phyloP scores from a whole-genome alignment of 2,888 invertebrate species.

The Sicus ferrugineus region DNA sequence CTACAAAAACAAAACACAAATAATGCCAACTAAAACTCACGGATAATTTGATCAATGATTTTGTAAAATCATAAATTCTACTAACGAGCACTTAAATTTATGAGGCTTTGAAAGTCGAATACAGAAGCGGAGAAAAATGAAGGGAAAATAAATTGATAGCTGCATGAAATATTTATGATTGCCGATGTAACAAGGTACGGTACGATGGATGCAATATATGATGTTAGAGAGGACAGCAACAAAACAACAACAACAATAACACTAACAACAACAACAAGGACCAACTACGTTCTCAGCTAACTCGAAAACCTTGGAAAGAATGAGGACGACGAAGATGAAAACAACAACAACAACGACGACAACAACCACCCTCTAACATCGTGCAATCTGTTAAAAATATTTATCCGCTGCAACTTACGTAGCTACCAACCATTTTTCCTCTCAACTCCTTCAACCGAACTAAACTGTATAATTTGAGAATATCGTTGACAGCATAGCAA shows the following conservation, averaged over 20 bases:
- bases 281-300: too few relatives aligned
- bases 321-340: neutral
- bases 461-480: too few relatives aligned
- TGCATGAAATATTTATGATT: slow-evolving; percentile 13
- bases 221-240: too few relatives aligned
- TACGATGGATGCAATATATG: too few relatives aligned
- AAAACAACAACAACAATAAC: neutral
- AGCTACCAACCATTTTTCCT: too few relatives aligned
- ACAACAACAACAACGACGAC: neutral
- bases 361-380: neutral
- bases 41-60: too few relatives aligned
- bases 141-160: neutral
- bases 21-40: too few relatives aligned
- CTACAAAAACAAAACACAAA: too few relatives aligned
- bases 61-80: neutral
- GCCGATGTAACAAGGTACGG: neutral
- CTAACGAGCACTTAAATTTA: slow-evolving; percentile 18
- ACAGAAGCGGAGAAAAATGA: neutral
- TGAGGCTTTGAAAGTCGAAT: neutral
- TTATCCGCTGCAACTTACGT: neutral
- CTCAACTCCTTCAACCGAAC: too few relatives aligned
- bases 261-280: neutral
- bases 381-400: neutral
- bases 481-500: slow-evolving; percentile 3
- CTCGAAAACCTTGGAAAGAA: too few relatives aligned